Conservation (phyloP, 2,888 invertebrate genomes). For the Neoitamus cyanurus region DNA sequence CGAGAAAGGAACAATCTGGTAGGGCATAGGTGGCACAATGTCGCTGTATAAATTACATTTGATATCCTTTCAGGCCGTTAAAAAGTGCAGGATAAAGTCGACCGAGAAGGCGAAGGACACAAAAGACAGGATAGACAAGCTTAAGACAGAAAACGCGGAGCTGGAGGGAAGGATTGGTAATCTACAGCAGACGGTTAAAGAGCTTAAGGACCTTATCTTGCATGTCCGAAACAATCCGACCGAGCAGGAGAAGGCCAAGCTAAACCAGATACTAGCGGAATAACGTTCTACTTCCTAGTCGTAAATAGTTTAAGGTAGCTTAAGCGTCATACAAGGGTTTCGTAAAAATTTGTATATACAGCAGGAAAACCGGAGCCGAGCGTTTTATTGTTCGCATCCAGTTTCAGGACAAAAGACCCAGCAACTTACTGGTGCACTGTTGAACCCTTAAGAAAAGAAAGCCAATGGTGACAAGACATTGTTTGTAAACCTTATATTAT, state of each 20-base stretch:
- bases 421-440: constrained; percentile 66
- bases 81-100: constrained; percentile 48
- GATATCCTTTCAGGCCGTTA: constrained; percentile 45
- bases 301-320: neutral
- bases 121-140: constrained; percentile 32
- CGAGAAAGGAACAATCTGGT: constrained; percentile 65
- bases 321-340: neutral
- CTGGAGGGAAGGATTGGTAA: constrained; percentile 41
- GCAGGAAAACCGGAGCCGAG: neutral
- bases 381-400: neutral
- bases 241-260: constrained; percentile 54
- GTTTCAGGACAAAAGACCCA: constrained; percentile 60
- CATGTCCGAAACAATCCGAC: constrained; percentile 55
- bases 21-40: constrained; percentile 36
- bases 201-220: constrained; percentile 50
- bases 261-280: constrained; percentile 57
- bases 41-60: neutral
- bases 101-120: constrained; percentile 48
- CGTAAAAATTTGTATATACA: neutral
- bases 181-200: constrained; percentile 34
- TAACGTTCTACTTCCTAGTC: neutral
- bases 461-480: too few species aligned
- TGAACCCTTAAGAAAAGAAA: too few species aligned
- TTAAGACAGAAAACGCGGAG: constrained; percentile 33
- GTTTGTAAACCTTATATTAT: too few species aligned